Base-by-base conservation (phyloP, 2,113 vertebrate species). In the Catharus minimus region DNA sequence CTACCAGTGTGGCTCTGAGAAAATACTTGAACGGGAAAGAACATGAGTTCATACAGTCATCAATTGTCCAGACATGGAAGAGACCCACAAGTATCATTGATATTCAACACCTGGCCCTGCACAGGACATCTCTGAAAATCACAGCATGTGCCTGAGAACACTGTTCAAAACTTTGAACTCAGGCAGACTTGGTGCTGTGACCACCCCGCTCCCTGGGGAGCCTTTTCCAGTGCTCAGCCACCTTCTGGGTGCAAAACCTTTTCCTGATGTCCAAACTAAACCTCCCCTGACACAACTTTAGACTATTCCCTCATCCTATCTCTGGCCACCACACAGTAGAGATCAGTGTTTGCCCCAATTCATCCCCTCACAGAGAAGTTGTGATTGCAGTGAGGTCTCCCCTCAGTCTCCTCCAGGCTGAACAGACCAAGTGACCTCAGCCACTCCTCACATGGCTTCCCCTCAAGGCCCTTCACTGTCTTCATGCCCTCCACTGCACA, bases 321-420 rank as follows among this genome's bases (percentile, higher is more conserved):
- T 16, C 18, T 56, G 10, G 0, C 28, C 10, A 39, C 19, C 28
- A 47, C 0, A 28, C 0, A 33, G 3, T 1, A 77, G 39, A 60
- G 15, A 19, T 26, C 4, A 27, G 6, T 28, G 15, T 0, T 0
- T 53, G 55, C 8, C 17, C 11, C 22, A 10, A 8, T 3, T 44
- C 38, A 12, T 67, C 38, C 9, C 26, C 38, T 27, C n/a, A 44
- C 0, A 0, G 38, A 7, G 30, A 22, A 60, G 5, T 1, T 44
- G 38, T 32, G 16, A 22, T 18, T 60, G 27, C n/a, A 44, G 0
- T 60, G 38, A 14, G n/a, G 11, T 50, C 21, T 75, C 11, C 21
- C 21, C 9, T 75, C 24, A 36, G 16, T 14, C 82, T 43, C 44
- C 61, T 22, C 44, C 52, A 66, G 36, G 44, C 36, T 84, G 61